Percentiles rank a stretch among this genome's conserved stretches.
Conservation (phyloP, 2,113 vertebrate genomes). For the Anhinga rufa region DNA sequence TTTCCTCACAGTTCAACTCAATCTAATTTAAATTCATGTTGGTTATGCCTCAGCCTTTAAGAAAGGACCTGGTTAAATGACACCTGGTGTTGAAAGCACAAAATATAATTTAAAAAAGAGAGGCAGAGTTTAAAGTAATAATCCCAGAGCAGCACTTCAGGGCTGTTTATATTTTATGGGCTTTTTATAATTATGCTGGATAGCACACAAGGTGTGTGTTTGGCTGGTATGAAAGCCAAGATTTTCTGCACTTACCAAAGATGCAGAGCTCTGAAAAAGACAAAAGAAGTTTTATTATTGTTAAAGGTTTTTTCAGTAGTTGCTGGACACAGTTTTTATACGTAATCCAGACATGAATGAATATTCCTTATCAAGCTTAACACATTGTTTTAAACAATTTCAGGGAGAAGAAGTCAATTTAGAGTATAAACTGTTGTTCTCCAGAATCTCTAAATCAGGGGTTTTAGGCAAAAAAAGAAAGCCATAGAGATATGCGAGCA, state of each 20-base stretch:
- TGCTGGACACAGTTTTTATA: background rate
- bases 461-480: background rate
- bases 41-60: background rate
- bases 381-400: background rate
- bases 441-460: background rate
- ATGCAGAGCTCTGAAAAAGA: background rate
- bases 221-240: background rate
- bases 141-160: background rate
- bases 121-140: background rate
- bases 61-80: background rate
- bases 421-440: background rate
- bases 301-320: background rate
- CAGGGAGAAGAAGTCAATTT: background rate
- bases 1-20: background rate
- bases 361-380: background rate
- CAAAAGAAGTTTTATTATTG: background rate
- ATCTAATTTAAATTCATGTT: background rate
- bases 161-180: background rate
- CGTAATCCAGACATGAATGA: background rate
- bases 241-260: background rate
- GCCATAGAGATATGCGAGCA: background rate
- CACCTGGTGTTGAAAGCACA: background rate
- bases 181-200: background rate
- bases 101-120: background rate
- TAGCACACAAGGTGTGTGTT: background rate